Evolutionary conservation across 2,113 vertebrate genomes (phyloP), one percentile per base, ranked within the genome.

Genomic region (Onychostoma macrolepis): DNA sequence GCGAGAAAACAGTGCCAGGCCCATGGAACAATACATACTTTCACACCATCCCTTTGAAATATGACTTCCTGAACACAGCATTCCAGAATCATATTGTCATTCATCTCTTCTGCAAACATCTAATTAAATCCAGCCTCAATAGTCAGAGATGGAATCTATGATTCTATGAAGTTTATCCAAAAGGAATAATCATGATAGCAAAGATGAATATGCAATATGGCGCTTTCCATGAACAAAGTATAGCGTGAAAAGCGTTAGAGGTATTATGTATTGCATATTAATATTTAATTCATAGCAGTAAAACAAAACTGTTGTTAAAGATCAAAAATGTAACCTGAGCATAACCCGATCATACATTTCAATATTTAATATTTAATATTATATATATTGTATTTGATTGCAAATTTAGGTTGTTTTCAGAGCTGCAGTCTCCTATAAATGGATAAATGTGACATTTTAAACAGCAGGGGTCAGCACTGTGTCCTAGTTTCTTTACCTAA

Each of bases 391-490:
- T n/a, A n/a, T 43, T 26, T 13, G 10, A 11, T 30, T 75, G 38
- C 36, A 24, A 41, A n/a, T 24, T 36, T 33, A 10, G 67, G 30
- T 48, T 28, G 43, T 53, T 30, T 78, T 79, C 17, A 11, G 2
- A 6, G 4, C 4, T 45, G 71, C 65, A 45, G 67, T 58, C 30
- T 67, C 11, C 63, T 33, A 69, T 67, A 43, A 83, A 43, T 80
- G 10, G 15, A 56, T 21, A 80, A 50, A 41, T 61, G 78, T 78
- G 11, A 74, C 0, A 15, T 8, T 36, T 81, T 6, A 80, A 48
- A 65, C 83, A 84, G 61, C 72, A 87, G 61, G 84, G 81, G 86
- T 80, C 83, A 86, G 79, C 41, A 79, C 38, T 85, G 50, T 50
- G 38, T 61, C 67, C 58, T 41, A 69, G 8, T 11, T 53, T 67